These are phyloP conservation scores for Philaenus spumarius DNA, from an alignment of 1,140 invertebrate species.

Conservation along the genomic window DNA sequence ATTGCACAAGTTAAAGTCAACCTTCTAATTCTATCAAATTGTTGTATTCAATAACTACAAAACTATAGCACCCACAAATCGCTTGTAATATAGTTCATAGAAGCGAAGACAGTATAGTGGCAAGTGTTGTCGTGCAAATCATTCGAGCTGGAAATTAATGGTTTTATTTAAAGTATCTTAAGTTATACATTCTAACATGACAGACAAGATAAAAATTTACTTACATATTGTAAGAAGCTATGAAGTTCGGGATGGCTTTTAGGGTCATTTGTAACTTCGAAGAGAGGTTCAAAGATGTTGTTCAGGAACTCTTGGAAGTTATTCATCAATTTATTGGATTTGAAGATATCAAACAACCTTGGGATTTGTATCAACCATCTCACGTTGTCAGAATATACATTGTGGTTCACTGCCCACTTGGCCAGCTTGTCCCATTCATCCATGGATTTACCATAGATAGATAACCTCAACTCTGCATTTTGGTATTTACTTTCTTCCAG, in stretches of 20 bases:
- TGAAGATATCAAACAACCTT: slow-evolving; percentile 95
- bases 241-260: slow-evolving; percentile 89
- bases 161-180: too few relatives aligned
- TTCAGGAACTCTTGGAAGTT: slow-evolving; percentile 95
- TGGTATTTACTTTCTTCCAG: slow-evolving; percentile 99
- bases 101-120: too few relatives aligned
- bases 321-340: slow-evolving; percentile 86
- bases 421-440: slow-evolving; percentile 97
- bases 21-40: too few relatives aligned
- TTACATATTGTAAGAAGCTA: slow-evolving; percentile 80
- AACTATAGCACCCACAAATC: too few relatives aligned
- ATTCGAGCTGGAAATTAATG: too few relatives aligned
- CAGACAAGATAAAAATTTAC: too few relatives aligned
- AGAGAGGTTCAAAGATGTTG: slow-evolving; percentile 94
- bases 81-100: too few relatives aligned
- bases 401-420: slow-evolving; percentile 83
- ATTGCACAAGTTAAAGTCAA: too few relatives aligned
- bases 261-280: slow-evolving; percentile 93
- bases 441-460: slow-evolving; percentile 90
- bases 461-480: slow-evolving; percentile 93
- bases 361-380: slow-evolving; percentile 97
- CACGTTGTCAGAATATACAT: slow-evolving; percentile 91
- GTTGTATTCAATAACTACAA: too few relatives aligned
- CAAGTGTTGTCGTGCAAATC: too few relatives aligned
- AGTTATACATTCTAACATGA: too few relatives aligned